Conservation (phyloP, 2,888 invertebrate species). For the Pasiphila rectangulata region DNA sequence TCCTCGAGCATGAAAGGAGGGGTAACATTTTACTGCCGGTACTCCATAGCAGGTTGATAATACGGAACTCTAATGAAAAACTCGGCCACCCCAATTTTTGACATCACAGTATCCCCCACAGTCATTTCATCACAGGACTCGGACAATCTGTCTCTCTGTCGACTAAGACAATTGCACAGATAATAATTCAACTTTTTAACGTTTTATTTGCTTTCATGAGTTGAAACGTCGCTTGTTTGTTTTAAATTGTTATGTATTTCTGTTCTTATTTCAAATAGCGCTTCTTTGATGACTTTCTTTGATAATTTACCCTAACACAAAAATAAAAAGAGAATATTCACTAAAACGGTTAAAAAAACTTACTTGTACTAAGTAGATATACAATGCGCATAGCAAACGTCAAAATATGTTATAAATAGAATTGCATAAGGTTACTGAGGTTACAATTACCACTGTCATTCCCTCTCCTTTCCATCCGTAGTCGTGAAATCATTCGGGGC, state of each 20-base stretch:
- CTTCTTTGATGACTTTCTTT: not conserved
- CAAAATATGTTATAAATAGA: no score
- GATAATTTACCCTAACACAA: no score
- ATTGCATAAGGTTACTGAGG: no score
- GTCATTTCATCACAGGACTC: slow-evolving; percentile 21
- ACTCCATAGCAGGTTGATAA: slow-evolving; percentile 2
- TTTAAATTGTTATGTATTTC: slow-evolving; percentile 10
- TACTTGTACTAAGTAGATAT: no score
- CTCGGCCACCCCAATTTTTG: slow-evolving; percentile 23
- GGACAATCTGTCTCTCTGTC: slow-evolving; percentile 29
- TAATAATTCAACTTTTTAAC: slow-evolving; percentile 28
- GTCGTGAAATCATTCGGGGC: no score
- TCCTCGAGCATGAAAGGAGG: no score
- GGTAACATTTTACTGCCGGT: no score
- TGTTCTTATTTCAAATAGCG: not conserved
- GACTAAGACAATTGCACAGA: slow-evolving; percentile 34
- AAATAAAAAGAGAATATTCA: no score
- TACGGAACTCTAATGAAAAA: slow-evolving; percentile 23
- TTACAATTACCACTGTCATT: no score
- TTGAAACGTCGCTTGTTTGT: slow-evolving; percentile 6
- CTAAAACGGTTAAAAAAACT: no score
- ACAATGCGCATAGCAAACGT: no score
- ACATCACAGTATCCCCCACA: slow-evolving; percentile 21
- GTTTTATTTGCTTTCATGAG: slow-evolving; percentile 22
- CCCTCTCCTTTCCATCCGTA: no score